These are phyloP conservation scores for Nephotettix cincticeps DNA, from an alignment of 1,140 invertebrate species.

Conservation along the genomic window DNA sequence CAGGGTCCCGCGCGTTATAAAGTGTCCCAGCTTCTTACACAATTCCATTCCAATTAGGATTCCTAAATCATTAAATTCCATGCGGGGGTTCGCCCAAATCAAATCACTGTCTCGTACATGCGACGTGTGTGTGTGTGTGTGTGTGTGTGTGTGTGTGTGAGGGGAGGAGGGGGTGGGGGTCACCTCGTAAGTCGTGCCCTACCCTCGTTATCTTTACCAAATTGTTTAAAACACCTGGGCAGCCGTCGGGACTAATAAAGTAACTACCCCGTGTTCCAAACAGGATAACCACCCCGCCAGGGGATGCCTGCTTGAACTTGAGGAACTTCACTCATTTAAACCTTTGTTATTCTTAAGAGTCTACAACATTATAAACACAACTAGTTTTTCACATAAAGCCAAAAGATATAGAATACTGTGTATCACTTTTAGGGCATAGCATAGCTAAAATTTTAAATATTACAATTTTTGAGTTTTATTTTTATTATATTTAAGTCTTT, in stretches of 20 bases:
- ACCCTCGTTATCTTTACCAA: background rate
- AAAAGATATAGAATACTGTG: background rate
- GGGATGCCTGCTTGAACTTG: background rate
- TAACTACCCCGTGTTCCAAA: background rate
- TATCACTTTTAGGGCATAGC: background rate
- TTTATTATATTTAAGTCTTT: too few relatives aligned
- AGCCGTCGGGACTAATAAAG: constrained; percentile 5
- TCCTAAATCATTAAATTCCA: constrained; percentile 32
- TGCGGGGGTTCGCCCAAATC: constrained; percentile 12
- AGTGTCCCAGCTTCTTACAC: constrained; percentile 30
- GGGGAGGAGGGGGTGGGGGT: background rate
- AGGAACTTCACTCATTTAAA: background rate
- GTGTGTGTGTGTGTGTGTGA: background rate
- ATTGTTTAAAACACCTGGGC: constrained; percentile 3
- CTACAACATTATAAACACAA: background rate
- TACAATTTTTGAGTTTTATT: too few relatives aligned
- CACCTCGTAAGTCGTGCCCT: background rate
- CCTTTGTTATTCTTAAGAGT: background rate
- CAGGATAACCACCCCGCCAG: background rate
- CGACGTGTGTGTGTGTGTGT: background rate
- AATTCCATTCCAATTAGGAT: constrained; percentile 32
- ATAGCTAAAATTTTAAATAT: background rate
- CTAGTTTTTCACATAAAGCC: background rate
- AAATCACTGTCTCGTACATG: background rate
- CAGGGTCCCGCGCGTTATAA: constrained; percentile 29